phyloP scores from a whole-genome alignment of 2,113 vertebrate species.

The Sturnus vulgaris region DNA sequence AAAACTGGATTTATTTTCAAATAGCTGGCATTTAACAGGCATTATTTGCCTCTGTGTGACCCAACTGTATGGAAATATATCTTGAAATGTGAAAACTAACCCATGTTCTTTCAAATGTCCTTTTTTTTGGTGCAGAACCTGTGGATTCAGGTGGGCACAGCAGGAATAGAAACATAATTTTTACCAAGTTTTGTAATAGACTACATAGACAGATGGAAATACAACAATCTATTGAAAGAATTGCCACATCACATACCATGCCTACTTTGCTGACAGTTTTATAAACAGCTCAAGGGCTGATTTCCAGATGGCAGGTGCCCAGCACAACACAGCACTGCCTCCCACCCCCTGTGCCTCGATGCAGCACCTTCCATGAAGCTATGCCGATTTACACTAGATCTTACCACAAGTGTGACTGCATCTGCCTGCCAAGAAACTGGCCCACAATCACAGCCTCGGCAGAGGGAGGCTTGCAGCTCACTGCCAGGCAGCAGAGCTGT shows the following conservation, averaged over 20 bases:
- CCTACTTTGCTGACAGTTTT: not conserved
- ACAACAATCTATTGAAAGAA: not conserved
- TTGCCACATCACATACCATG: not conserved
- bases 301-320: not conserved
- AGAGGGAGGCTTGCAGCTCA: not conserved
- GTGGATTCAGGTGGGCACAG: not conserved
- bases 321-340: not conserved
- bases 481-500: not conserved
- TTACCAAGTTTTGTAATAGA: not conserved
- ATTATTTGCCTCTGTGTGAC: not conserved
- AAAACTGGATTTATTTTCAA: not conserved
- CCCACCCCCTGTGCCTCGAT: rapidly evolving
- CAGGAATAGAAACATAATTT: not conserved
- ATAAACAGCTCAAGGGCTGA: not conserved
- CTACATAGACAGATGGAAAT: not conserved
- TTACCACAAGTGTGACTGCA: rapidly evolving
- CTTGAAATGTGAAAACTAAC: not conserved
- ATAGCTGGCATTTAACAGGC: not conserved
- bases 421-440: not conserved
- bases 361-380: not conserved
- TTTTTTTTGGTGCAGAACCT: not conserved
- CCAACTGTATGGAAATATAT: rapidly evolving
- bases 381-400: rapidly evolving
- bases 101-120: not conserved
- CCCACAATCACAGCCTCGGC: rapidly evolving